A percentile compares a stretch with the other conserved stretches of the same genome.
Evolutionary conservation across 1,140 invertebrate species (phyloP).

Genomic region (Chlorops oryzae): DNA sequence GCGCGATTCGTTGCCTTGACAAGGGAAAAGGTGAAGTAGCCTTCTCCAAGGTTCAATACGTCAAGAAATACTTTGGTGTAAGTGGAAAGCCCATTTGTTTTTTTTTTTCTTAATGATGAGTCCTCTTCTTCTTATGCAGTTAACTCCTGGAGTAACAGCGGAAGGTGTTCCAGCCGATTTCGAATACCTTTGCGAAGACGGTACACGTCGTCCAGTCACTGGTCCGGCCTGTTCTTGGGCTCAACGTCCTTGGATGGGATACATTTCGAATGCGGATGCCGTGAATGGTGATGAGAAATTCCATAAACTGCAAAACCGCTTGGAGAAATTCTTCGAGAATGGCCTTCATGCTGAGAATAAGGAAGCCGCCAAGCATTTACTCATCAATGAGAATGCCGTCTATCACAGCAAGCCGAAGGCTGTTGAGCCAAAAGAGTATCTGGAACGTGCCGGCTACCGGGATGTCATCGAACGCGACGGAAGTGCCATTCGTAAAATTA

Average conservation of each 20-base stretch:
- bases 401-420: slow-evolving; percentile 57
- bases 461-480: slow-evolving; percentile 67
- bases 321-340: slow-evolving; percentile 40
- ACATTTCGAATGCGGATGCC: slow-evolving; percentile 59
- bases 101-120: neutral
- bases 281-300: slow-evolving; percentile 49
- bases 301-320: slow-evolving; percentile 34
- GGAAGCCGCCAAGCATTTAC: slow-evolving; percentile 48
- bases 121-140: slow-evolving; percentile 21
- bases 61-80: slow-evolving; percentile 68
- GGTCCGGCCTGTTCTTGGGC: slow-evolving; percentile 71
- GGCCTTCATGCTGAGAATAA: slow-evolving; percentile 39
- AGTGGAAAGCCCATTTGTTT: slow-evolving; percentile 25
- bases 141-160: slow-evolving; percentile 16
- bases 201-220: slow-evolving; percentile 59
- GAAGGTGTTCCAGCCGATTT: slow-evolving; percentile 56
- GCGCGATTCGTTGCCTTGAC: slow-evolving; percentile 72
- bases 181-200: slow-evolving; percentile 76
- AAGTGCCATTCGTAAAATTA: slow-evolving; percentile 33
- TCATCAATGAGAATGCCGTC: slow-evolving; percentile 54
- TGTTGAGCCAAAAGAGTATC: slow-evolving; percentile 57
- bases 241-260: slow-evolving; percentile 71
- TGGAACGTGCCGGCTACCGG: slow-evolving; percentile 66
- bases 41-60: slow-evolving; percentile 75
- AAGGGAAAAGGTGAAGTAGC: slow-evolving; percentile 74